A percentile compares a stretch with the other conserved stretches of the same genome.
phyloP scores from a whole-genome alignment of 2,113 vertebrate species.

The Scortum barcoo region DNA sequence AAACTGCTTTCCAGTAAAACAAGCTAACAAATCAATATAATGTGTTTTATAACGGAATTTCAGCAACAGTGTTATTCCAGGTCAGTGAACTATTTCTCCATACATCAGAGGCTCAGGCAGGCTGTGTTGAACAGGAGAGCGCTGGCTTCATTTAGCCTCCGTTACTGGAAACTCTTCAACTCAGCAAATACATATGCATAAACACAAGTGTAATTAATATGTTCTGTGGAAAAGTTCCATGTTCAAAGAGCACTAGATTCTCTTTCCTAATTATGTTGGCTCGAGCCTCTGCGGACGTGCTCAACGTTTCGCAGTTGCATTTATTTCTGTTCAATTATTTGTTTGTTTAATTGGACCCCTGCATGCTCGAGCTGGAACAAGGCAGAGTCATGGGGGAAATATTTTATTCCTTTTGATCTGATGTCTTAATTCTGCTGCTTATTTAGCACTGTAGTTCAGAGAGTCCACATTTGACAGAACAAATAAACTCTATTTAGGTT shows the following conservation, averaged over 20 bases:
- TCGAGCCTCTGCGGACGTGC: slow-evolving; percentile 68
- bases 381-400: slow-evolving; percentile 80
- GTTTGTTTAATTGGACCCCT: slow-evolving; percentile 82
- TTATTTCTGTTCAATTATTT: slow-evolving; percentile 86
- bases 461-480: slow-evolving; percentile 80
- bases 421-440: slow-evolving; percentile 80
- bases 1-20: background rate
- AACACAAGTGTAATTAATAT: slow-evolving; percentile 76
- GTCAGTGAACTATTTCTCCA: slow-evolving; percentile 11
- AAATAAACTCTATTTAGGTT: slow-evolving; percentile 84
- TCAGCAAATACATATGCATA: slow-evolving; percentile 68
- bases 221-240: slow-evolving; percentile 70
- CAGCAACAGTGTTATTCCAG: slow-evolving; percentile 8
- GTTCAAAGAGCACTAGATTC: slow-evolving; percentile 78
- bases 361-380: slow-evolving; percentile 71
- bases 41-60: slow-evolving; percentile 11
- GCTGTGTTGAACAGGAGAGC: slow-evolving; percentile 39
- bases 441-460: slow-evolving; percentile 72
- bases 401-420: slow-evolving; percentile 82
- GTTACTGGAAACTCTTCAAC: slow-evolving; percentile 64
- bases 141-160: slow-evolving; percentile 49
- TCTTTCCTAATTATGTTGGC: slow-evolving; percentile 74
- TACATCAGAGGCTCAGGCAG: slow-evolving; percentile 30
- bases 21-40: slow-evolving; percentile 4
- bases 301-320: slow-evolving; percentile 75